phyloP scores from a whole-genome alignment of 1,140 invertebrate genomes.

The Tetraneura akinire region DNA sequence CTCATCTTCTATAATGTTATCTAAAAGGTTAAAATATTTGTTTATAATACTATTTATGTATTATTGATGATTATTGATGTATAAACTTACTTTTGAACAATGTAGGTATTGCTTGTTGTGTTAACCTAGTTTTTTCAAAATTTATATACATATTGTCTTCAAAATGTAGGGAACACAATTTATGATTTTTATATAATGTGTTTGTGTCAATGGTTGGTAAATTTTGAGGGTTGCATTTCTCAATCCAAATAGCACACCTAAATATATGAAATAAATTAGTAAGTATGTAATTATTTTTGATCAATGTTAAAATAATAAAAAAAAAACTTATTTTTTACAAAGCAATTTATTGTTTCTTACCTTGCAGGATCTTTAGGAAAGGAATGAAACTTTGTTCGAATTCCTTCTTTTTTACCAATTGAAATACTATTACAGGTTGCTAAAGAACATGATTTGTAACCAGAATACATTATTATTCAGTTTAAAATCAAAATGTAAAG shows the following conservation, averaged over 20 bases:
- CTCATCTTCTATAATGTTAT: background rate
- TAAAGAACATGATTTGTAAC: too few relatives aligned
- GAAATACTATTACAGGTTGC: too few relatives aligned
- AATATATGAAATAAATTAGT: background rate
- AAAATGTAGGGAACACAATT: too few relatives aligned
- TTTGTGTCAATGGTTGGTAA: background rate
- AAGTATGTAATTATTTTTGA: background rate
- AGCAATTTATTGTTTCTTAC: background rate
- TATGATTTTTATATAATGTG: background rate
- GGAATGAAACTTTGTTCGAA: too few relatives aligned
- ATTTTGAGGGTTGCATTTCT: background rate
- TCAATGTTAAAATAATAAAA: background rate
- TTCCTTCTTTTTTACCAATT: too few relatives aligned
- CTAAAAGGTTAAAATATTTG: background rate
- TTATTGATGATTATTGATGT: background rate
- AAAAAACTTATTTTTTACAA: background rate
- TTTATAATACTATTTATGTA: too few relatives aligned
- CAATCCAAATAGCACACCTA: slow-evolving; percentile 1
- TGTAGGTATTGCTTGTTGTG: background rate
- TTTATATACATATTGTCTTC: background rate
- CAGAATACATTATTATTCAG: too few relatives aligned
- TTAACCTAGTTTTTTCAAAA: background rate
- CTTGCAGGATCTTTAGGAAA: background rate
- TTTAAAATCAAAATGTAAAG: too few relatives aligned
- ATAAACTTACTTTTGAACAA: background rate